Base-by-base conservation (phyloP, 2,113 vertebrate species). In the Tachuris rubrigastra region DNA sequence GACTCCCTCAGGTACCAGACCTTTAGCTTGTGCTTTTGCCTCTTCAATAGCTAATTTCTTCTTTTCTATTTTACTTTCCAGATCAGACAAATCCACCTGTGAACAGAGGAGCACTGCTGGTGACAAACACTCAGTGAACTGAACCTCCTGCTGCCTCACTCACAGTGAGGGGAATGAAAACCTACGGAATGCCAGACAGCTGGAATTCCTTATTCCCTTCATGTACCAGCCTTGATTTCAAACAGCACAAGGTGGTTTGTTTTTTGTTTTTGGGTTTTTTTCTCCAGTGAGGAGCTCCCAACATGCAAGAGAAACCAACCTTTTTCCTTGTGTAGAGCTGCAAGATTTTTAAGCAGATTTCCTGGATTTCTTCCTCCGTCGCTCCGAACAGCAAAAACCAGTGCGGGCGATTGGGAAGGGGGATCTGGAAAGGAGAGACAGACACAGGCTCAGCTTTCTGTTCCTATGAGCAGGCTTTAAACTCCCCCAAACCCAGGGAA, bases 351-450 rank as follows among this genome's bases (percentile, higher is more conserved):
- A 98, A 24, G 94, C 98, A 99, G 76, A 99, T 98, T 76, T 98
- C 98, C 76, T 97, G 97, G 85, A 99, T 98, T 84, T 99, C 98
- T 85, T 98, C 98, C 87, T 99, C 98, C 2, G 97, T 97, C 6
- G 98, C 95, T 93, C 98, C 98, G 18, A 99, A 99, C 66, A 99
- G 94, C 24, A 98, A 96, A 96, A 99, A 99, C 98, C 98, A 99
- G 69, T 98, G 98, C 1, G 98, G 98, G 75, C 98, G 98, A 85
- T 98, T 98, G 17, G 98, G 98, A 84, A 99, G 96, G 2, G 98
- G 98, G 62, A 99, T 98, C 98, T 99, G 97, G n/a, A 66, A 97
- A 16, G 25, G 71, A 62, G 10, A 60, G 37, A 18, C 50, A 6
- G 77, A 14, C 13, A 79, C 4, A 46, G 0, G 4, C 31, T 96